These are phyloP conservation scores for Zeus faber DNA, from an alignment of 2,113 vertebrate species.

Conservation along the genomic window DNA sequence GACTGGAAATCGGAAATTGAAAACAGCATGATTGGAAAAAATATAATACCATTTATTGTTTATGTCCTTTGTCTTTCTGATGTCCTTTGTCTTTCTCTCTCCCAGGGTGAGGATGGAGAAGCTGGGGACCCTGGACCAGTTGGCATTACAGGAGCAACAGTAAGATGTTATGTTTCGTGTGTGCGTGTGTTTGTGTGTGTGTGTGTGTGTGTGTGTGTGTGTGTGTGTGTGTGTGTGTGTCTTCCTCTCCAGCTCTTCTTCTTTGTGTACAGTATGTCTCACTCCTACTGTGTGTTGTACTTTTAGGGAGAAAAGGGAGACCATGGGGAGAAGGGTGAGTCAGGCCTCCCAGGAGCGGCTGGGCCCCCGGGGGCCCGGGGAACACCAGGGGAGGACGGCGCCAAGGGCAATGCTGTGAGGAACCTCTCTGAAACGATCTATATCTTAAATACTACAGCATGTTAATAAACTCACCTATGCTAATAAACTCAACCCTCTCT, in stretches of 20 bases:
- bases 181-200: conserved; percentile 7
- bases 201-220: not conserved
- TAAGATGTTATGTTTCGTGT: conserved; percentile 41
- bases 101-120: conserved; percentile 76
- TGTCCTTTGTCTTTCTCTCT: conserved; percentile 1
- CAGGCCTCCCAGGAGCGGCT: conserved; percentile 85
- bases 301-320: conserved; percentile 84
- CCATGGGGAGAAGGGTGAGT: conserved; percentile 93
- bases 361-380: conserved; percentile 92
- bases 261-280: too few relatives aligned
- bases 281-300: not conserved
- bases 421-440: not conserved
- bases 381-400: conserved; percentile 87
- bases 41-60: too few relatives aligned
- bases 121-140: conserved; percentile 71
- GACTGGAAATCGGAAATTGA: too few relatives aligned
- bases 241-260: not conserved
- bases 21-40: too few relatives aligned
- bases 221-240: not conserved
- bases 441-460: too few relatives aligned
- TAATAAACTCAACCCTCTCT: not conserved
- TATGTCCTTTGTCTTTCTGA: not conserved
- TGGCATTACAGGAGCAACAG: conserved; percentile 58
- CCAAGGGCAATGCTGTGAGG: conserved; percentile 91
- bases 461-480: too few relatives aligned